phyloP scores from a whole-genome alignment of 1,140 invertebrate species.

The Venustaconcha ellipsiformis region DNA sequence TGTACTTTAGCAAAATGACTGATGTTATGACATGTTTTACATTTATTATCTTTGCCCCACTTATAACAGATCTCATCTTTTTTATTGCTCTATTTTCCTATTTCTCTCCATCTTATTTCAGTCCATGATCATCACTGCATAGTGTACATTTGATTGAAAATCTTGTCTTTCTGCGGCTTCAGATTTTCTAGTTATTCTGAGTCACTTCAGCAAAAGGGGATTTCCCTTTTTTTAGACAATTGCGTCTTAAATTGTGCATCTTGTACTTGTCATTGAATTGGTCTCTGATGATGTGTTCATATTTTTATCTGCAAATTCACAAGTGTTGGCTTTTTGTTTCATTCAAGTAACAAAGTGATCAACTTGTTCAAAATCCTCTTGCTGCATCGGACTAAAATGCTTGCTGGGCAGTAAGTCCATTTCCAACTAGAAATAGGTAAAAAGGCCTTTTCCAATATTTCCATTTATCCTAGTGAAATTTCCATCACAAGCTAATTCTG shows the following conservation, averaged over 20 bases:
- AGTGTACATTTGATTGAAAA: neutral
- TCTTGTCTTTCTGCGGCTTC: slow-evolving; percentile 9
- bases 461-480: too few species aligned
- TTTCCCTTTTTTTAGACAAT: slow-evolving; percentile 12
- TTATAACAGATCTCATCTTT: slow-evolving; percentile 5
- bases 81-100: neutral
- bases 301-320: slow-evolving; percentile 18
- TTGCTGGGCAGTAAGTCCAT: too few species aligned
- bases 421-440: too few species aligned
- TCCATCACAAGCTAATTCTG: too few species aligned
- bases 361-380: slow-evolving; percentile 6
- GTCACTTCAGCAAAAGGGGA: slow-evolving; percentile 19
- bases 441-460: too few species aligned
- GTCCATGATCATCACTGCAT: neutral
- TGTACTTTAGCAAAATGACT: slow-evolving; percentile 29
- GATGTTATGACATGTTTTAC: slow-evolving; percentile 15
- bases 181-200: neutral
- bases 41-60: slow-evolving; percentile 5
- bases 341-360: slow-evolving; percentile 25
- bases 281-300: neutral
- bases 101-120: neutral
- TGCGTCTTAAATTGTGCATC: slow-evolving; percentile 14
- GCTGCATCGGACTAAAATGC: too few species aligned
- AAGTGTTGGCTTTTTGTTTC: slow-evolving; percentile 6
- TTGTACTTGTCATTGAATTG: slow-evolving; percentile 23